These are phyloP conservation scores for Drosophila subobscura DNA, from an alignment of 1,140 invertebrate genomes.

Conservation along the genomic window DNA sequence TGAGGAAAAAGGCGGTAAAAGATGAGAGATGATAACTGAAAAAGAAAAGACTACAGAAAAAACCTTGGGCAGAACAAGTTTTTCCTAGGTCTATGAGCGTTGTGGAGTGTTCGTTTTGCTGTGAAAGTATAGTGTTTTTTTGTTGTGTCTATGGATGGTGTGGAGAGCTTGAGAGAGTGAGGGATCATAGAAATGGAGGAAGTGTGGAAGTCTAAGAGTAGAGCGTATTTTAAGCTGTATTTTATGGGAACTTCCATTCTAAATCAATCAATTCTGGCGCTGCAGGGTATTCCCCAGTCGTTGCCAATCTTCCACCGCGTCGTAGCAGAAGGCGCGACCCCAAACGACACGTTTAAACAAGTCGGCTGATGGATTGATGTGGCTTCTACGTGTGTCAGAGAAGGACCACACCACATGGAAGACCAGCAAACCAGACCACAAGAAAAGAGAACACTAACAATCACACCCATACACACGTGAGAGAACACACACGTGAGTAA, in stretches of 20 bases:
- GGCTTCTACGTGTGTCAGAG: slow-evolving; percentile 51
- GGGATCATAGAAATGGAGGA: too few species aligned
- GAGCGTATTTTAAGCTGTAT: too few species aligned
- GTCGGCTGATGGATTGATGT: slow-evolving; percentile 63
- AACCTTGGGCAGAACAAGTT: too few species aligned
- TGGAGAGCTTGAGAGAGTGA: too few species aligned
- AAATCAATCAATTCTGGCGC: neutral
- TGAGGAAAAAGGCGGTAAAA: slow-evolving; percentile 2
- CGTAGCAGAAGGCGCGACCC: neutral
- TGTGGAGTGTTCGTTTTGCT: too few species aligned
- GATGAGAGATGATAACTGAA: slow-evolving; percentile 22
- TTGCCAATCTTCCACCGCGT: too few species aligned
- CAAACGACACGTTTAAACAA: slow-evolving; percentile 45
- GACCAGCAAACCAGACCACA: slow-evolving; percentile 20
- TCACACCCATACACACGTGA: slow-evolving; percentile 7
- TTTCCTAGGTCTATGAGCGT: too few species aligned
- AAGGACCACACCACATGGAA: slow-evolving; percentile 1
- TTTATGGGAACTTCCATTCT: too few species aligned
- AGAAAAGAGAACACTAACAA: slow-evolving; percentile 24
- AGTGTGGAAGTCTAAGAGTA: too few species aligned
- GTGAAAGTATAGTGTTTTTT: too few species aligned
- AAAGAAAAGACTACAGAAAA: too few species aligned
- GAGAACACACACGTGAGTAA: neutral
- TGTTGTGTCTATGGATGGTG: too few species aligned
- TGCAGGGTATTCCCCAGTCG: neutral